Evolutionary conservation across 2,888 invertebrate genomes (phyloP).

Genomic region (Ochropacha duplaris): DNA sequence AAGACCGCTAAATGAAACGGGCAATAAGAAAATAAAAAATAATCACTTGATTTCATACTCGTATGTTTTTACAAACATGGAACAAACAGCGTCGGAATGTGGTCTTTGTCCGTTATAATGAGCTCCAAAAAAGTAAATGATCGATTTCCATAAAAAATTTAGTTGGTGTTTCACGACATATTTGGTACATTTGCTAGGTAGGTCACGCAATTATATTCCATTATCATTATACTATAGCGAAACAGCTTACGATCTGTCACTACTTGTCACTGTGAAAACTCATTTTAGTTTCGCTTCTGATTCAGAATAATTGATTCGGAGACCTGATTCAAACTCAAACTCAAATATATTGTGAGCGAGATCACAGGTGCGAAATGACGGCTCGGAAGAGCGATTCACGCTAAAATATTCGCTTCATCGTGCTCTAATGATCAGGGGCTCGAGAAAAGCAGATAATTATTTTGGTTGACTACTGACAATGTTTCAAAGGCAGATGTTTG

Average conservation of each 20-base stretch:
- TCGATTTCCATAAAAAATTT: neutral
- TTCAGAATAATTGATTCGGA: neutral
- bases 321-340: neutral
- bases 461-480: constrained; percentile 56
- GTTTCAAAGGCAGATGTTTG: constrained; percentile 59
- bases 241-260: neutral
- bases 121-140: neutral
- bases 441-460: constrained; percentile 56
- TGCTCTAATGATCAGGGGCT: constrained; percentile 49
- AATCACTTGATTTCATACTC: neutral
- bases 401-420: constrained; percentile 51
- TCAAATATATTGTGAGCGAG: constrained; percentile 1
- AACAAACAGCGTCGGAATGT: neutral
- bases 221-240: neutral
- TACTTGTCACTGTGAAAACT: neutral
- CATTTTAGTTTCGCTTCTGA: neutral
- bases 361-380: constrained; percentile 38
- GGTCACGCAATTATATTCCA: neutral
- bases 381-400: constrained; percentile 43
- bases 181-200: neutral
- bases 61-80: neutral
- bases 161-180: neutral
- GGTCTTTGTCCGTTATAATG: neutral
- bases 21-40: neutral
- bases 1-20: neutral